These are phyloP conservation scores for Daphoenositta chrysoptera DNA, from an alignment of 2,113 vertebrate genomes.

Conservation along the genomic window DNA sequence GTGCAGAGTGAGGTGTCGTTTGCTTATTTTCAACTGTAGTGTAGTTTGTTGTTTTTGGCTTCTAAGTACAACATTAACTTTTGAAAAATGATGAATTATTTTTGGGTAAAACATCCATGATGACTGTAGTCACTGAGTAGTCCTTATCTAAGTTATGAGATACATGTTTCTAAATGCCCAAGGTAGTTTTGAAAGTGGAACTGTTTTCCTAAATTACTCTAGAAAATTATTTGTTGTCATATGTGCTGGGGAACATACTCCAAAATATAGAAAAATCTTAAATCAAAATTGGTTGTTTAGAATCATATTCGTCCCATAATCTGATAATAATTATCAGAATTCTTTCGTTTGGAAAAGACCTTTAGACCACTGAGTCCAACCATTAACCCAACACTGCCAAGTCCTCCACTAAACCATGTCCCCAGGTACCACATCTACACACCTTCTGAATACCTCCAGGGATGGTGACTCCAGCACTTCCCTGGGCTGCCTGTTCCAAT, in stretches of 20 bases:
- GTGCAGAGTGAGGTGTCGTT: neutral
- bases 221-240: neutral
- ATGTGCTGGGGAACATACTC: neutral
- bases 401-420: rapidly evolving
- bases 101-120: neutral
- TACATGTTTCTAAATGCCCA: neutral
- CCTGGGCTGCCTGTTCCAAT: neutral
- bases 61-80: neutral
- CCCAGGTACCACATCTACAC: neutral
- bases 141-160: neutral
- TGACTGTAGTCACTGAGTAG: neutral
- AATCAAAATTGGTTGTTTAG: neutral
- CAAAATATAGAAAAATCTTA: neutral
- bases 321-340: neutral
- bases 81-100: neutral
- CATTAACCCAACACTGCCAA: neutral
- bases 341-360: neutral
- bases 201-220: neutral
- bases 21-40: neutral
- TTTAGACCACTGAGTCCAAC: neutral
- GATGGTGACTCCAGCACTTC: neutral
- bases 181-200: neutral
- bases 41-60: neutral
- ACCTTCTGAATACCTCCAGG: neutral
- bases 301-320: neutral